Base-by-base conservation (phyloP, 2,888 invertebrate species). In the Sturmia bella region DNA sequence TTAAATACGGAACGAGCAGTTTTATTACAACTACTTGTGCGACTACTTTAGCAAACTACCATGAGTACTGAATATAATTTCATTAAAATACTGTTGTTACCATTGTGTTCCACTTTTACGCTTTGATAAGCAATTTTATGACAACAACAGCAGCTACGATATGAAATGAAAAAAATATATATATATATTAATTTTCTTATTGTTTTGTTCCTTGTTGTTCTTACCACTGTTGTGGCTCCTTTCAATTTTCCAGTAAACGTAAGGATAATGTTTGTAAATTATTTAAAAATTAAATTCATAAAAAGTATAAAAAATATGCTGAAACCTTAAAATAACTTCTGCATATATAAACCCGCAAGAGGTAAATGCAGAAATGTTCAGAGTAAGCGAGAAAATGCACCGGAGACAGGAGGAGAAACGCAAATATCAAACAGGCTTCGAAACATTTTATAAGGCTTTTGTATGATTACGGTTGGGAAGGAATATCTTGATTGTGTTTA, bases 101-200 rank as follows among this genome's bases (percentile, higher is more conserved):
- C 50, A 78, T 72, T 63, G 74, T 56, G 17, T 69, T 69, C 17
- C 56, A 61, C 24, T 81, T 81, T 69, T 77, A 77, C 24, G 70
- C 72, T 68, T 76, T 81, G 41, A 56, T 81, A 72, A 81, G 76
- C 81, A 77, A 77, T 77, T 81, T 52, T 57, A 57, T 24, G 45
- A 54, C 54, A 54, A 52, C 59, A 72, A 76, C 19, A 41, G 48
- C 7, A 66, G 43, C 56, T 61, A 69, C 63, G 24, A 7, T 1
- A 32, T 7, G 1, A 32, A 32, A 32, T n/a, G n/a, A n/a, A n/a
- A n/a, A n/a, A n/a, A n/a, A n/a, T n/a, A n/a, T 17, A 48, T 48
- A 63, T 61, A 57, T 57, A 73, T 81, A 73, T 81, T 50, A 73
- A 81, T 63, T 72, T 81, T 76, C 21, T 37, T 59, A 2, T 68